Percentiles rank a stretch among this genome's conserved stretches.
Conservation (phyloP, 2,888 invertebrate species). For the Chrysotoxum bicinctum region DNA sequence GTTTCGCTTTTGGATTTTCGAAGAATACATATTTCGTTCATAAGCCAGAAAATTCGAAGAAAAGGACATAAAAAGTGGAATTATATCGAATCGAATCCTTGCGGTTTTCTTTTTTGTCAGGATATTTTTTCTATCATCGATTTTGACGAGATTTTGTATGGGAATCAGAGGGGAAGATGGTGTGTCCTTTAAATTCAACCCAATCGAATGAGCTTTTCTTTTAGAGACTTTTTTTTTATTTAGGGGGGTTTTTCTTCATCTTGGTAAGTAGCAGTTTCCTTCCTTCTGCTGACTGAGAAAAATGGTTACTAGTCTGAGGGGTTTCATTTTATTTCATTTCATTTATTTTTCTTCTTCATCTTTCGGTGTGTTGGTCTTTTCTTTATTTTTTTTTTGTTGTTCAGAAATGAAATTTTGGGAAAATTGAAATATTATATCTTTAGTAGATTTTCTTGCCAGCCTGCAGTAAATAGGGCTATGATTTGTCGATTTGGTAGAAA, state of each 20-base stretch:
- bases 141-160: background rate
- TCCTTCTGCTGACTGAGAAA: background rate
- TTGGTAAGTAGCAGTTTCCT: background rate
- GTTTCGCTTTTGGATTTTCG: background rate
- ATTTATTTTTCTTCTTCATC: background rate
- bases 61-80: constrained; percentile 28
- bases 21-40: background rate
- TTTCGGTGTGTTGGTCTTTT: background rate
- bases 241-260: background rate
- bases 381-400: background rate
- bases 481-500: constrained; percentile 52
- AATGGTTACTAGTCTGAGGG: background rate
- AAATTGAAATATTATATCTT: constrained; percentile 34
- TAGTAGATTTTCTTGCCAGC: background rate
- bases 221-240: background rate
- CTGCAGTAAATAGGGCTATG: constrained; percentile 21
- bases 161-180: background rate
- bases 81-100: constrained; percentile 51
- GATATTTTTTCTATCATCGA: constrained; percentile 4
- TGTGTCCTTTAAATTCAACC: constrained; percentile 38
- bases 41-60: background rate
- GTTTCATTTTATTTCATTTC: background rate
- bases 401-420: background rate
- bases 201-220: background rate
- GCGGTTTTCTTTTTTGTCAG: background rate